phyloP scores from a whole-genome alignment of 2,113 vertebrate genomes.

The Cyanoramphus novaezelandiae region DNA sequence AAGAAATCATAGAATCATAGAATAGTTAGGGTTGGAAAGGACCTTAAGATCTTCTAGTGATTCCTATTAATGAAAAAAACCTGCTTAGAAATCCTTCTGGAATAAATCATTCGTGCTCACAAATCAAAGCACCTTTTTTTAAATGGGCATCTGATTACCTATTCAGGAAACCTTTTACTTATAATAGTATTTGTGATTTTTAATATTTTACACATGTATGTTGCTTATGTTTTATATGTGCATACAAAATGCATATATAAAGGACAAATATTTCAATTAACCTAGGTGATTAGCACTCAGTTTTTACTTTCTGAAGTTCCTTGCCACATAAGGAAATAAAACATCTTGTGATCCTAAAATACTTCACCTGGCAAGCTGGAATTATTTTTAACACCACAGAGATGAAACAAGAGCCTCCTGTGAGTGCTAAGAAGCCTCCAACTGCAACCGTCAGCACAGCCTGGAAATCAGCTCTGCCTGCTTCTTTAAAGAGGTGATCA shows the following conservation, averaged over 20 bases:
- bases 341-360: background rate
- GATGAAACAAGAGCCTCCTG: background rate
- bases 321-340: background rate
- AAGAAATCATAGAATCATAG: background rate
- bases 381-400: background rate
- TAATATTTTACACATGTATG: background rate
- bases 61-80: background rate
- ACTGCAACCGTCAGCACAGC: background rate
- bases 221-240: background rate
- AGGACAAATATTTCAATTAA: background rate
- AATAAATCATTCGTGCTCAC: background rate
- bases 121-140: background rate
- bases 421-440: background rate
- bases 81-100: background rate
- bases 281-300: rapidly evolving
- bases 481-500: background rate
- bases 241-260: background rate
- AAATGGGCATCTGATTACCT: background rate
- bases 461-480: background rate
- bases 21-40: background rate
- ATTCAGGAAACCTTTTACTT: background rate
- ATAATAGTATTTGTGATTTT: background rate
- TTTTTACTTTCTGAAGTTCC: background rate
- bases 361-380: background rate
- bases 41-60: background rate